These are phyloP conservation scores for Temnothorax curvispinosus DNA, from an alignment of 1,140 invertebrate species.

Conservation along the genomic window DNA sequence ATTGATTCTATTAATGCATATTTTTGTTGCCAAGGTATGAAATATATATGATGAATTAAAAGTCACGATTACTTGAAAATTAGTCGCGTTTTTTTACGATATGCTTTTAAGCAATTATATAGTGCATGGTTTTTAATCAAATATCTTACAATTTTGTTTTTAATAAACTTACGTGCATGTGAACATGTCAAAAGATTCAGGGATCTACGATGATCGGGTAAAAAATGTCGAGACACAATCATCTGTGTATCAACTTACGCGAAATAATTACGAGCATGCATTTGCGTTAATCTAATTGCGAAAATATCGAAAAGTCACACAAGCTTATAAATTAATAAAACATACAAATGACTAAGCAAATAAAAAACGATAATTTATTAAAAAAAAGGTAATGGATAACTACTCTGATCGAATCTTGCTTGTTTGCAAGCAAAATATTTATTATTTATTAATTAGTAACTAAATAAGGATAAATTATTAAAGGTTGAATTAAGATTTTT, in stretches of 20 bases:
- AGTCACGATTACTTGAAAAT: slow-evolving; percentile 2
- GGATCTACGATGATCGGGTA: background rate
- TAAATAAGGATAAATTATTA: slow-evolving; percentile 24
- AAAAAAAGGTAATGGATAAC: background rate
- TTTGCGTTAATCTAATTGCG: background rate
- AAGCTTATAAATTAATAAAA: background rate
- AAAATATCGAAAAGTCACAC: slow-evolving; percentile 17
- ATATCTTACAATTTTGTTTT: background rate
- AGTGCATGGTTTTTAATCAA: background rate
- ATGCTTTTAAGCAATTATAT: background rate
- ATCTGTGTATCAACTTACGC: background rate
- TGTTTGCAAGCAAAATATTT: background rate
- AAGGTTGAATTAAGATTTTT: background rate
- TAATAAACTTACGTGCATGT: background rate
- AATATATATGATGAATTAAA: background rate
- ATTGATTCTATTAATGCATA: background rate
- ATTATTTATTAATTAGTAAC: slow-evolving; percentile 11
- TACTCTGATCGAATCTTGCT: background rate
- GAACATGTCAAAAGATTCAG: background rate
- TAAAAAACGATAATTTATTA: background rate
- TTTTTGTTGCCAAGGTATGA: background rate
- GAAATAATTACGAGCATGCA: background rate
- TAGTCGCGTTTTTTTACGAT: background rate
- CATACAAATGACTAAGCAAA: background rate
- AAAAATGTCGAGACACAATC: background rate